Evolutionary conservation across 2,888 invertebrate genomes (phyloP).

Genomic region (Charanyca ferruginea): DNA sequence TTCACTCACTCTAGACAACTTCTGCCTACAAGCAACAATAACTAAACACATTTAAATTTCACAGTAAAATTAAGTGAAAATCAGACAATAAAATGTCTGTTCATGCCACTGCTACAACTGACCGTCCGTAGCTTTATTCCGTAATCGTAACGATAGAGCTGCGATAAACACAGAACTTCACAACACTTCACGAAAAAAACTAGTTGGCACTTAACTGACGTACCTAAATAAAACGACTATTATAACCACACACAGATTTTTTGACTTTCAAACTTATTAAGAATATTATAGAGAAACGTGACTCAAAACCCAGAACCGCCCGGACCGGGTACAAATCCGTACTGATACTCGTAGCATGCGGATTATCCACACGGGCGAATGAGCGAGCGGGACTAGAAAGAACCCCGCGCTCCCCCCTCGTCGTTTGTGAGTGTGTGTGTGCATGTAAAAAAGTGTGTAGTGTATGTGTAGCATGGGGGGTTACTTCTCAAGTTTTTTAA

Average conservation of each 20-base stretch:
- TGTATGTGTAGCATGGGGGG: background rate
- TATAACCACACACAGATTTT: slow-evolving; percentile 1
- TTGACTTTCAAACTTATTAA: slow-evolving; percentile 24
- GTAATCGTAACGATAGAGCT: too few relatives aligned
- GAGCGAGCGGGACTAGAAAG: slow-evolving; percentile 37
- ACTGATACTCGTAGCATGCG: slow-evolving; percentile 61
- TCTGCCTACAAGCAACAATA: too few relatives aligned
- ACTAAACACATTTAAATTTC: too few relatives aligned
- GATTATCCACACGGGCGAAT: slow-evolving; percentile 49
- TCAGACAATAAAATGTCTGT: background rate
- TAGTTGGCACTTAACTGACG: slow-evolving; percentile 8
- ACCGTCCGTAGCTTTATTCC: background rate
- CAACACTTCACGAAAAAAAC: background rate
- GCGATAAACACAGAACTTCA: background rate
- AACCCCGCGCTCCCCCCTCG: slow-evolving; percentile 2
- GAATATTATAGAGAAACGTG: background rate
- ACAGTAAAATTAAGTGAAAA: too few relatives aligned
- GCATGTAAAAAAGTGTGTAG: background rate
- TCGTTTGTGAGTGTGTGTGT: background rate
- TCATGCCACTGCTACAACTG: background rate
- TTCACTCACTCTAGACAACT: too few relatives aligned
- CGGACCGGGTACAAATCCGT: slow-evolving; percentile 43
- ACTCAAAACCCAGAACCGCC: slow-evolving; percentile 39
- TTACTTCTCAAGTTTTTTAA: slow-evolving; percentile 6
- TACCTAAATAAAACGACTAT: background rate